Conservation (phyloP, 2,113 vertebrate species). For the Phocoena sinus region DNA sequence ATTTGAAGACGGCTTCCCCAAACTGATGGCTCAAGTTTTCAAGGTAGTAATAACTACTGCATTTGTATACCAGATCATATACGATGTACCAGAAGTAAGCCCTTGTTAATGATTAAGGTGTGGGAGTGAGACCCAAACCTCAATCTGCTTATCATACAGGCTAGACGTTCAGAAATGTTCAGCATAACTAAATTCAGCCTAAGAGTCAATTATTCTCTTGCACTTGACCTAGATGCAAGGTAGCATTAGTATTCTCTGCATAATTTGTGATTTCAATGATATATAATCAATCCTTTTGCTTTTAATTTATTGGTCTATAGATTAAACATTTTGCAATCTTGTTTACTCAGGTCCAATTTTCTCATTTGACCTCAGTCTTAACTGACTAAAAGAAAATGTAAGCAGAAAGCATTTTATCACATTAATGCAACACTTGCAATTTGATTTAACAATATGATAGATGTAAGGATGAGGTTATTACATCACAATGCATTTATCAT, state of each 20-base stretch:
- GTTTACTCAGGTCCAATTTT: not conserved
- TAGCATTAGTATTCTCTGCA: not conserved
- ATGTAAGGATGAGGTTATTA: constrained; percentile 67
- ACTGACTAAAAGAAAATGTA: constrained; percentile 53
- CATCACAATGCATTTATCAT: constrained; percentile 68
- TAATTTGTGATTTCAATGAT: not conserved
- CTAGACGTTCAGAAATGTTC: not conserved
- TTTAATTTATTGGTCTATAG: constrained; percentile 47
- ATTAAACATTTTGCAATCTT: constrained; percentile 53
- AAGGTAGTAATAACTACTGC: not conserved
- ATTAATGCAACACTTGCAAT: constrained; percentile 64
- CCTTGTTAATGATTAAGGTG: not conserved
- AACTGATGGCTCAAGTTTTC: not conserved
- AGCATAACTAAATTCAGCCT: not conserved
- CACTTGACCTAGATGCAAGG: not conserved
- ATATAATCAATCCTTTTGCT: not conserved
- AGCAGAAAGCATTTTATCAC: constrained; percentile 63
- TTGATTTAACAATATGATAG: constrained; percentile 69
- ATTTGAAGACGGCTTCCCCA: not conserved
- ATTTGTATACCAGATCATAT: not conserved
- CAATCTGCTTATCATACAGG: not conserved
- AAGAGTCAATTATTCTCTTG: not conserved
- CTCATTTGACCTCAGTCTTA: constrained; percentile 50
- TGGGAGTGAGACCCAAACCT: not conserved
- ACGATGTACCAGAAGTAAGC: not conserved